Conservation (phyloP, 2,113 vertebrate species). For the Charina bottae region DNA sequence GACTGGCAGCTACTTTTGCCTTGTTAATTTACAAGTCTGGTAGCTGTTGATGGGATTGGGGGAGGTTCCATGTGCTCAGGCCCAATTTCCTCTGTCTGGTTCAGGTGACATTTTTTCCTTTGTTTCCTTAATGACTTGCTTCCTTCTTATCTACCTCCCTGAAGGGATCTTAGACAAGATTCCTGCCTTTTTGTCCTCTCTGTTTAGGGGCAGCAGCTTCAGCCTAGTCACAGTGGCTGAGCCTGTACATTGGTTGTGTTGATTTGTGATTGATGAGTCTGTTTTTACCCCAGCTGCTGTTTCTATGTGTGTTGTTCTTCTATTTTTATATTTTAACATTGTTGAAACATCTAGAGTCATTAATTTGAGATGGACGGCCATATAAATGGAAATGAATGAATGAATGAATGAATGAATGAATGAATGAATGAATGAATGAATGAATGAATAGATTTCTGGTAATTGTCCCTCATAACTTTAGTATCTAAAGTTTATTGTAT, state of each 20-base stretch:
- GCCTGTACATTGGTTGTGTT: no score
- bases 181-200: no score
- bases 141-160: no score
- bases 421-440: neutral
- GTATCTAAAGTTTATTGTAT: neutral
- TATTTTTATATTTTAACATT: neutral
- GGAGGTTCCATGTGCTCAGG: no score
- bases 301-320: neutral
- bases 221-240: neutral
- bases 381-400: neutral
- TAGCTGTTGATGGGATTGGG: no score
- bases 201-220: no score
- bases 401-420: neutral
- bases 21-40: no score
- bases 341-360: neutral
- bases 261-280: neutral
- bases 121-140: no score
- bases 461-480: neutral
- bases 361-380: neutral
- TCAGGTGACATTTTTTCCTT: no score
- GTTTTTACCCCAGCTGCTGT: neutral
- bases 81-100: no score
- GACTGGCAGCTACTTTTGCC: no score
- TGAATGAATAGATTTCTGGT: neutral
- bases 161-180: no score